phyloP scores from a whole-genome alignment of 2,888 invertebrate genomes.

The Coleophora flavipennella region DNA sequence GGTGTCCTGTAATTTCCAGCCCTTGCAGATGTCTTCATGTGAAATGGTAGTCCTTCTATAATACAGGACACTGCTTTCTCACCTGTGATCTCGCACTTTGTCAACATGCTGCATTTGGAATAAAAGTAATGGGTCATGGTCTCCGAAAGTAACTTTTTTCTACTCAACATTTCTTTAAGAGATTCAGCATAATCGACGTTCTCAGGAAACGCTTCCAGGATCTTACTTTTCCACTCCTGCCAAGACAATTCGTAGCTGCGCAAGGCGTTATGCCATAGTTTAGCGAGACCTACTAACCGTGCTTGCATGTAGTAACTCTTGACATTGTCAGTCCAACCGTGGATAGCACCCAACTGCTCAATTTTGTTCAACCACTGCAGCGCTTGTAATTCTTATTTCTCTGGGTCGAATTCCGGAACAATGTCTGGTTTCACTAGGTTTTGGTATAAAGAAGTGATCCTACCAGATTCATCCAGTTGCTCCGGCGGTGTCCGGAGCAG shows the following conservation, averaged over 20 bases:
- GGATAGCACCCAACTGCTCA: conserved; percentile 1
- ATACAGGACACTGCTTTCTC: too few relatives aligned
- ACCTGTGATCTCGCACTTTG: too few relatives aligned
- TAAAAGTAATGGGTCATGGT: conserved; percentile 9
- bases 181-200: conserved; percentile 3
- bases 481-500: too few relatives aligned
- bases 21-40: too few relatives aligned
- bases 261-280: conserved; percentile 3
- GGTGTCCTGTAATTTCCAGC: too few relatives aligned
- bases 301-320: conserved; percentile 4
- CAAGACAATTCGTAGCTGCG: conserved; percentile 1
- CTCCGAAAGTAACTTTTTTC: neutral
- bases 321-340: conserved; percentile 1
- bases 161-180: conserved; percentile 1
- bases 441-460: too few relatives aligned
- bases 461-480: too few relatives aligned
- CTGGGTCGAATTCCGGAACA: conserved; percentile 3
- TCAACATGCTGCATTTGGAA: too few relatives aligned
- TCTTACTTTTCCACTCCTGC: conserved; percentile 4
- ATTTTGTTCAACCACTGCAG: conserved; percentile 6
- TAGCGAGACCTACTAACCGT: conserved; percentile 2
- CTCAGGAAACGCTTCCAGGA: conserved; percentile 1
- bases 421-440: conserved; percentile 6
- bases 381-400: neutral
- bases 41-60: too few relatives aligned